Evolutionary conservation across 1,140 invertebrate species (phyloP), one percentile per base, ranked within the genome.

Genomic region (Calephelis virginiensis): DNA sequence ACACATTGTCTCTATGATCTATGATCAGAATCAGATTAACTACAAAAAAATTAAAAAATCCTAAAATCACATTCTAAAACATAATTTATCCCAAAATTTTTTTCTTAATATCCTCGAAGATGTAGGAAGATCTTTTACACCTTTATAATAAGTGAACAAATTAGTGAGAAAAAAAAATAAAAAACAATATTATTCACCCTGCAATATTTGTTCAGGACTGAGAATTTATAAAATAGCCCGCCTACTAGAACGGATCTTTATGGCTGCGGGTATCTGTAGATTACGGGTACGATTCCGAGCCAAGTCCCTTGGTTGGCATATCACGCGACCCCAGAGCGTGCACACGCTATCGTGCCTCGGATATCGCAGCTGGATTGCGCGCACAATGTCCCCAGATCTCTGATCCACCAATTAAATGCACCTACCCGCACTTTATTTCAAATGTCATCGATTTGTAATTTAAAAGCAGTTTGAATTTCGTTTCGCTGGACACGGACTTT

Each of bases 241-340:
- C 49, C 49, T 53, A 53, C 49, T 14, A 53, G 49, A 53, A 53
- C 49, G 13, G 49, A 53, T 53, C 49, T 53, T 53, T 53, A 53
- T 53, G 49, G 49, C 49, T 9, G 17, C 10, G 28, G 40, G 59
- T 61, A 61, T 38, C 59, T 40, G 8, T 43, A 61, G 40, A 43
- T 61, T 43, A 10, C 38, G n/a, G 43, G 38, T 14, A n/a, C 60
- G 60, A 61, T 61, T 61, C 14, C 38, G n/a, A 43, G 8, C 40
- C 61, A 46, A 61, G 37, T 56, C 62, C 64, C 61, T 17, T 64
- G 37, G 73, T 68, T 76, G 81, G 73, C 78, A 83, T 81, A 80
- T 83, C 81, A 83, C 81, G 81, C 81, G 74, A 78, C 72, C 73
- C 47, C 59, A 40, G 56, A 67, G 63, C 63, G 56, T 70, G 69